These are phyloP conservation scores for Latrodectus geometricus DNA, from an alignment of 1,140 invertebrate species.

Conservation along the genomic window DNA sequence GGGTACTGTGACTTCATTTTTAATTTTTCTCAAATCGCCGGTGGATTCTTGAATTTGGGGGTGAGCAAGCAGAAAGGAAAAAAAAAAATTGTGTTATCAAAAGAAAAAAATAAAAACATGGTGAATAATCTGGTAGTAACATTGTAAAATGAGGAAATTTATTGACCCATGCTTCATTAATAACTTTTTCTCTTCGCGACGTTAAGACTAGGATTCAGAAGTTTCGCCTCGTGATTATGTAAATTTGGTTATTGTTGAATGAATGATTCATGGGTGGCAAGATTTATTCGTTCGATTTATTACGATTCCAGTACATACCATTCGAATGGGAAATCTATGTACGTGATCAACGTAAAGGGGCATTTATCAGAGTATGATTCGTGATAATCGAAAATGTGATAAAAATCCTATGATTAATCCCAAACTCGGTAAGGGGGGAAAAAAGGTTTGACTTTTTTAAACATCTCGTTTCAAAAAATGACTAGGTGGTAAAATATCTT, in stretches of 20 bases:
- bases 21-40: neutral
- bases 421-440: no score
- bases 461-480: no score
- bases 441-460: no score
- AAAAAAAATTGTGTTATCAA: neutral
- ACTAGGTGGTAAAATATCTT: no score
- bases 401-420: no score
- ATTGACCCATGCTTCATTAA: neutral
- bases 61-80: neutral
- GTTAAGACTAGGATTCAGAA: neutral
- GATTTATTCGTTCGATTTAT: neutral
- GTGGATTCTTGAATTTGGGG: neutral
- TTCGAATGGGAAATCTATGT: no score
- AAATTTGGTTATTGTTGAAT: neutral
- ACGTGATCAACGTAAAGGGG: no score
- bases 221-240: neutral
- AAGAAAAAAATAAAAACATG: neutral
- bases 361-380: no score
- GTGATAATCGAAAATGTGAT: no score
- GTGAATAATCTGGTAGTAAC: neutral
- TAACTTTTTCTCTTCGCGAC: neutral
- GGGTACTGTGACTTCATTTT: neutral
- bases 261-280: neutral
- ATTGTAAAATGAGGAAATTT: neutral
- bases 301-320: no score